Base-by-base conservation (phyloP, 2,113 vertebrate species). In the Noturus placidus region DNA sequence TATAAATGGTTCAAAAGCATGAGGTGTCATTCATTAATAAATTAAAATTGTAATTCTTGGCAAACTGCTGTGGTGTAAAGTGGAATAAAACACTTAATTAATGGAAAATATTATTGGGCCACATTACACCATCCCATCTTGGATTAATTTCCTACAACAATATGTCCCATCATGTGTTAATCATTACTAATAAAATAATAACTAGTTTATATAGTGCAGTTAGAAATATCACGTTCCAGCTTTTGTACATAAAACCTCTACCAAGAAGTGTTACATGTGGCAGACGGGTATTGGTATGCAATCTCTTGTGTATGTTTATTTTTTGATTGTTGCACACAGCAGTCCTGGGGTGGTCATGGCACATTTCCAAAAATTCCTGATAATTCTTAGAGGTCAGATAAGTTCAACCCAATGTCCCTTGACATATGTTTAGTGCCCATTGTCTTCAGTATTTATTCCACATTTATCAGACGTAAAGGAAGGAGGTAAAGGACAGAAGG, bases 401-500 rank as follows among this genome's bases (percentile, higher is more conserved):
- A 84, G 87, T 84, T 78, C 61, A 84, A 87, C 82, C 17, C 25
- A 67, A 69, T 88, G 82, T 84, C 61, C 33, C 74, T 56, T 84
- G 87, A 88, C 76, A 76, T 77, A 69, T 57, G 82, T 79, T 88
- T 88, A 79, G 74, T 79, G 87, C 33, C 72, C 52, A 84, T 88
- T 88, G 87, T 88, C 72, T 84, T 38, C 20, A 78, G 61, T 65
- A 88, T 79, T 88, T 69, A 69, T 83, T 87, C 57, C 59, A 84
- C 42, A 78, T 87, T 76, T 67, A 65, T 88, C 74, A 69, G 82
- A 84, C 79, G 84, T 33, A 88, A 84, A 88, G 87, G 87, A 88
- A 88, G 87, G 87, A 88, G 27, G 82, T 88, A 61, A 33, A 84
- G 30, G 52, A 87, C 85, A 81, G 85, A 79, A 87, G 56, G 30